Base-by-base conservation (phyloP, 2,888 invertebrate genomes). In the Antheraea assamensis region DNA sequence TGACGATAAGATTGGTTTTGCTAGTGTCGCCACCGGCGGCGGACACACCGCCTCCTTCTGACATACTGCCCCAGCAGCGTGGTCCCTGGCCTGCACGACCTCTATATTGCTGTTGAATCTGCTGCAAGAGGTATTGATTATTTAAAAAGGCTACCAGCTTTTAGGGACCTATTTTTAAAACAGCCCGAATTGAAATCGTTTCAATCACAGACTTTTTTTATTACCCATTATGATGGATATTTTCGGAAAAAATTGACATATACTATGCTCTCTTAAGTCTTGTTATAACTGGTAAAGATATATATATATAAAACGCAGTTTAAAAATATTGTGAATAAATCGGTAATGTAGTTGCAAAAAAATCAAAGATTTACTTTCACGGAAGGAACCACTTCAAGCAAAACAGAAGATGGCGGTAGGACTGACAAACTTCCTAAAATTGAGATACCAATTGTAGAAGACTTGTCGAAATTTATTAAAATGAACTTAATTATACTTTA, bases 1-100 rank as follows among this genome's bases (percentile, higher is more conserved):
- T 99, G 85, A 99, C 97, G 81, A 99, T 99, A 82, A 99, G 96
- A 95, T 99, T 99, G 75, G 98, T 98, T 82, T 95, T 95, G 77
- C 91, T 83, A 61, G 85, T 84, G 85, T 95, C 95, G 58, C 93
- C 93, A 17, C 90, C 91, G 0, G 92, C 94, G 30, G 90, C 90
- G 7, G 93, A 92, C 47, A 93, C 83, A 1, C 93, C 94, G 0
- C 92, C 93, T 3, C 93, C 92, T 75, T 94, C 94, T 0, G 94
- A 93, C 93, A 93, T 94, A 82, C 93, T 93, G 88, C 93, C 94
- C 92, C 94, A 94, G 78, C 82, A 92, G 61, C 93, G 88, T 27
- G 87, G 85, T 17, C 86, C 85, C 0, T 87, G 82, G n/a, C 88
- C 88, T 61, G 83, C 79, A 2, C 94, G 85, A 30, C 92, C 91